Base-by-base conservation (phyloP, 2,113 vertebrate genomes). In the Nothoprocta pentlandii region DNA sequence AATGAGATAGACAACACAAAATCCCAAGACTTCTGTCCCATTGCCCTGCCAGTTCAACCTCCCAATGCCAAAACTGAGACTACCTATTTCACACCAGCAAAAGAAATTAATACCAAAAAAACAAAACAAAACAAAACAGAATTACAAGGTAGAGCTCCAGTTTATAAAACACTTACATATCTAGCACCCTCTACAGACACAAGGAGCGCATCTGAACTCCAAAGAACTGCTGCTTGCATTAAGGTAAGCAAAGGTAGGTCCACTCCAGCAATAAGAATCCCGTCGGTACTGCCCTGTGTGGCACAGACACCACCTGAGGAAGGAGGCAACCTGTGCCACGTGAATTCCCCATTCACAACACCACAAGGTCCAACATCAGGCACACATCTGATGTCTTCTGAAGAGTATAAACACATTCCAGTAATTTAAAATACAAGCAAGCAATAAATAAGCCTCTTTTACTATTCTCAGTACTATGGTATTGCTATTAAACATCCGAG, bases 301-400 rank as follows among this genome's bases (percentile, higher is more conserved):
- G 1, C 22, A 53, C 39, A 86, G 8, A n/a, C 0, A 0, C 14
- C 16, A 9, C 0, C 8, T 5, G 42, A 54, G 26, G 13, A 71
- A 6, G 19, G 25, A 82, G 12, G 68, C 25, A 47, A 64, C 26
- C n/a, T 91, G 32, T 70, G 56, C 26, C 41, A 67, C 0, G 0
- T 61, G 56, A 92, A 85, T 22, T 64, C 17, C 28, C 44, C 32
- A 58, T 41, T 14, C 73, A 85, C 64, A 91, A 6, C 8, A 77
- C 20, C 11, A 47, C 39, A 12, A 46, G 6, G 42, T 19, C 36
- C n/a, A 79, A 44, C 69, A 70, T 2, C 22, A 62, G 44, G 16
- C 67, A 42, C 82, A 58, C 44, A 44, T 13, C 4, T 17, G 36
- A 39, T 39, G 41, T 44, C 23, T 49, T 17, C 49, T 63, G 14